A percentile compares a stretch with the other conserved stretches of the same genome.
These are phyloP conservation scores for Pantherophis guttatus DNA, from an alignment of 2,113 vertebrate genomes.

Conservation along the genomic window DNA sequence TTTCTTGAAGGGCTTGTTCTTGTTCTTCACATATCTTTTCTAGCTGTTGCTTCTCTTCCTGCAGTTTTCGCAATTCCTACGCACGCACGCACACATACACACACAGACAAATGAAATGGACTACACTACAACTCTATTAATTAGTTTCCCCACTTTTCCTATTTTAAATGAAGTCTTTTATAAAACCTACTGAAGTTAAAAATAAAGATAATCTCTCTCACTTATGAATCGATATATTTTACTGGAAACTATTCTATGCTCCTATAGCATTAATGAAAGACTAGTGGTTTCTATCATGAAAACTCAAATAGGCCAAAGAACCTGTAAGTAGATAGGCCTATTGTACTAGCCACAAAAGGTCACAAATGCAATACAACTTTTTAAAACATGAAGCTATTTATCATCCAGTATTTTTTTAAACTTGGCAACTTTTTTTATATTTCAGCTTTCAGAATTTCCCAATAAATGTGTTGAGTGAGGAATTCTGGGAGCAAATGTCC, in stretches of 20 bases:
- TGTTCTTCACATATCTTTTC: constrained; percentile 87
- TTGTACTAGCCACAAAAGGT: neutral
- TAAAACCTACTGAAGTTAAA: neutral
- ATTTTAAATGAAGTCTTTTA: neutral
- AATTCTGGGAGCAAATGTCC: neutral
- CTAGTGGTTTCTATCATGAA: neutral
- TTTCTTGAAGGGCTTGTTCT: constrained; percentile 95
- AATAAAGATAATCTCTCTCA: neutral
- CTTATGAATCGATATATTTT: neutral
- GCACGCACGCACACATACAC: neutral
- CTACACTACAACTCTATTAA: neutral
- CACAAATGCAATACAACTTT: neutral
- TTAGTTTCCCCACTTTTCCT: neutral
- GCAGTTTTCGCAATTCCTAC: constrained; percentile 86
- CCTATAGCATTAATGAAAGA: neutral
- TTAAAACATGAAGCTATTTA: neutral
- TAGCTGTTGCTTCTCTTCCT: constrained; percentile 86
- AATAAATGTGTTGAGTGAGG: neutral
- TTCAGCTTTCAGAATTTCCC: neutral
- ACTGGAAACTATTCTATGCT: neutral
- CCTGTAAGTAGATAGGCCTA: neutral
- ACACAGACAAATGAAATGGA: neutral
- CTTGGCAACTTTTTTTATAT: neutral
- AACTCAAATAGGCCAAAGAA: neutral
- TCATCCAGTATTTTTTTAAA: neutral